Conservation (phyloP, 2,113 vertebrate species). For the human region GRCh38 chr5:34109001-34109500, state of each 20-base stretch:
- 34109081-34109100: too few species aligned
- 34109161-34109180: neutral
- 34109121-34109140: neutral
- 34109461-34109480: too few species aligned
- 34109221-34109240: neutral
- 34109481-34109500: neutral
- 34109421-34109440: neutral
- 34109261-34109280: neutral
- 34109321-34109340: neutral
- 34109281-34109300: neutral
- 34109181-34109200: neutral
- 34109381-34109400: neutral
- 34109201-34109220: neutral
- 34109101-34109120: neutral
- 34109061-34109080: neutral
- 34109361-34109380: neutral
- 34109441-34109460: neutral
- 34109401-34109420: neutral
- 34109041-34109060: neutral
- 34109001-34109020: neutral
- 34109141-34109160: neutral
- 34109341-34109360: neutral
- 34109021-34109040: rapidly evolving
- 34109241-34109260: neutral
- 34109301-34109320: neutral